phyloP scores from a whole-genome alignment of 2,888 invertebrate genomes.

The Melinaea menophilus region DNA sequence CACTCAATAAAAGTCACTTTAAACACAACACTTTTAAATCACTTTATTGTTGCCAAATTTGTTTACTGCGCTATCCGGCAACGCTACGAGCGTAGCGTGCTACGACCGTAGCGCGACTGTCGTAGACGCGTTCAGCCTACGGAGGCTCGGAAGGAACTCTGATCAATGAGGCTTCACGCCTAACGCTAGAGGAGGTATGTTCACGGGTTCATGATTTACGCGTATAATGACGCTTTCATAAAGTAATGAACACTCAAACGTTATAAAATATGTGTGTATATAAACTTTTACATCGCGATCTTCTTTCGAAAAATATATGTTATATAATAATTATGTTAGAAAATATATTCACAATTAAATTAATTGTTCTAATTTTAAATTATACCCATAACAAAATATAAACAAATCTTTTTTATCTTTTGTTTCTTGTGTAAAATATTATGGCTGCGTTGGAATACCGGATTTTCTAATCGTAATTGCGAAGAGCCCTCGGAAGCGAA shows the following conservation, averaged over 20 bases:
- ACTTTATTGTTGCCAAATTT: slow-evolving; percentile 21
- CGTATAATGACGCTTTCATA: slow-evolving; percentile 24
- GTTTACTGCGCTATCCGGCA: slow-evolving; percentile 12
- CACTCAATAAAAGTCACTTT: slow-evolving; percentile 25
- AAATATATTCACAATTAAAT: too few relatives aligned
- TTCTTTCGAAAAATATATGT: too few relatives aligned
- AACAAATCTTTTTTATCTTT: too few relatives aligned
- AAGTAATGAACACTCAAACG: slow-evolving; percentile 4
- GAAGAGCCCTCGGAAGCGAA: too few relatives aligned
- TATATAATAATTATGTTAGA: too few relatives aligned
- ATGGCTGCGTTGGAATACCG: too few relatives aligned
- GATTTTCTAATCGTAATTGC: too few relatives aligned
- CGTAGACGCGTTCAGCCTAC: slow-evolving; percentile 41
- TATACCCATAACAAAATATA: too few relatives aligned
- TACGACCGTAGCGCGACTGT: slow-evolving; percentile 59
- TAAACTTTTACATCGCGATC: too few relatives aligned
- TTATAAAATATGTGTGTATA: too few relatives aligned
- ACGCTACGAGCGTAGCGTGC: slow-evolving; percentile 51
- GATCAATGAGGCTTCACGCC: slow-evolving; percentile 45
- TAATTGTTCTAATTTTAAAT: too few relatives aligned
- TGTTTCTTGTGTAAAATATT: too few relatives aligned
- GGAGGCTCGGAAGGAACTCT: slow-evolving; percentile 39
- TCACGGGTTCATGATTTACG: slow-evolving; percentile 36
- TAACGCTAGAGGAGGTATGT: slow-evolving; percentile 32
- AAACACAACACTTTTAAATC: slow-evolving; percentile 29